Conservation (phyloP, 2,113 vertebrate species). For the Climacteris rufus region DNA sequence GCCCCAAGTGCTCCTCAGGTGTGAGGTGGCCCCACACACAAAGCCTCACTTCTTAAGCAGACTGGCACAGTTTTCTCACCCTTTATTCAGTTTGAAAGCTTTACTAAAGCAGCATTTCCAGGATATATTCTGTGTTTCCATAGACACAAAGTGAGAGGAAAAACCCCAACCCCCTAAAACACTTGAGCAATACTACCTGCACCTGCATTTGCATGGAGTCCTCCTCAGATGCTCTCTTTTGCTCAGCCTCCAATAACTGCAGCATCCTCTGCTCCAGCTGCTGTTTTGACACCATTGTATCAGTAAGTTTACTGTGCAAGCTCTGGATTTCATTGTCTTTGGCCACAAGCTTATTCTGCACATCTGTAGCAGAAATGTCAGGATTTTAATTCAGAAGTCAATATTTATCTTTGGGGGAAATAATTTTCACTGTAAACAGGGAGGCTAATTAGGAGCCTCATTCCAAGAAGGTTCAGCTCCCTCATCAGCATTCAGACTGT, state of each 20-base stretch:
- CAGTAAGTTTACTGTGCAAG: conserved; percentile 89
- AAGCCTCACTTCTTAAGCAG: background rate
- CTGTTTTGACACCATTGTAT: conserved; percentile 90
- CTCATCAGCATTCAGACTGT: background rate
- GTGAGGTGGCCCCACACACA: background rate
- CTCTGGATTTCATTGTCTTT: conserved; percentile 93
- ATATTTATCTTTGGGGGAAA: background rate
- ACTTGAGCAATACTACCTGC: conserved; percentile 68
- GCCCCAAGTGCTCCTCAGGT: background rate
- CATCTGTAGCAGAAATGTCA: conserved; percentile 75
- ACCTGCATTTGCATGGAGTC: conserved; percentile 83
- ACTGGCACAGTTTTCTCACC: background rate
- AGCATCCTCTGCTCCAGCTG: conserved; percentile 89
- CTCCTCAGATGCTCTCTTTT: conserved; percentile 83
- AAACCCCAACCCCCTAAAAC: background rate
- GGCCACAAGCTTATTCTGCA: conserved; percentile 87
- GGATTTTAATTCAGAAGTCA: background rate
- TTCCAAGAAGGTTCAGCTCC: background rate
- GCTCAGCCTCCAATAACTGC: conserved; percentile 88
- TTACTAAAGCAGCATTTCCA: background rate
- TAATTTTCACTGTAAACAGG: background rate
- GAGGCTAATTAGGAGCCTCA: background rate
- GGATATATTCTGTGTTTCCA: background rate
- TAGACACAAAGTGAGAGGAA: background rate
- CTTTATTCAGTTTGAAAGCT: background rate